These are phyloP conservation scores for Zoanthus sansibaricus DNA, from an alignment of 92 coral and sea anemone genomes.

Conservation along the genomic window DNA sequence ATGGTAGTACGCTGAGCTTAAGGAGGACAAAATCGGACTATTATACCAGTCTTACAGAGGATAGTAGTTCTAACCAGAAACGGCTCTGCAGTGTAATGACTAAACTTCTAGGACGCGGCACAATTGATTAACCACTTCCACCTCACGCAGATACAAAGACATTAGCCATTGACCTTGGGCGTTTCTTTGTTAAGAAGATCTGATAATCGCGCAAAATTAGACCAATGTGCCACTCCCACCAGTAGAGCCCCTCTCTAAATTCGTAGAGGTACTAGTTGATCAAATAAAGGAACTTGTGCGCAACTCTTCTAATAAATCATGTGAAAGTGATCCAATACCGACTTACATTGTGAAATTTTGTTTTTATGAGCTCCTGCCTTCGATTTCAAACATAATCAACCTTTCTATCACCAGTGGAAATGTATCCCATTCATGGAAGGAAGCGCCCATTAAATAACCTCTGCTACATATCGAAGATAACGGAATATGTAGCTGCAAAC, in stretches of 20 bases:
- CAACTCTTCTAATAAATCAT: conserved; percentile 13
- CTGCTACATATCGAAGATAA: neutral
- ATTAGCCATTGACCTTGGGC: neutral
- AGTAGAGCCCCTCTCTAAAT: conserved; percentile 9
- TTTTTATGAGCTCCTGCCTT: conserved; percentile 23
- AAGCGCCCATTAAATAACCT: conserved; percentile 35
- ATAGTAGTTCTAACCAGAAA: no score
- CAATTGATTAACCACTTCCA: neutral
- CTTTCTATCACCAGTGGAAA: neutral
- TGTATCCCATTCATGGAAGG: conserved; percentile 30
- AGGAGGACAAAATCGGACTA: no score
- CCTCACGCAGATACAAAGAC: neutral
- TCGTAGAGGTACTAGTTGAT: neutral
- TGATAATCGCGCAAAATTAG: neutral
- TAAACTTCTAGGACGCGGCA: no score
- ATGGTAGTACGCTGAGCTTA: no score
- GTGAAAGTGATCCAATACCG: conserved; percentile 39
- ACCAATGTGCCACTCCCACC: neutral
- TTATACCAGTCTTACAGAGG: no score
- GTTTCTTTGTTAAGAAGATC: neutral
- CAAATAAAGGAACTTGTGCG: neutral
- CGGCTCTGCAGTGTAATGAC: no score
- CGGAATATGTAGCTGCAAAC: neutral
- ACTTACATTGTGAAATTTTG: conserved; percentile 14
- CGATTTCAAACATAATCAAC: neutral